Evolutionary conservation across 2,797 vertebrate genomes (phyloP), one percentile per base, ranked within the genome.

Genomic region (Avahi laniger): DNA sequence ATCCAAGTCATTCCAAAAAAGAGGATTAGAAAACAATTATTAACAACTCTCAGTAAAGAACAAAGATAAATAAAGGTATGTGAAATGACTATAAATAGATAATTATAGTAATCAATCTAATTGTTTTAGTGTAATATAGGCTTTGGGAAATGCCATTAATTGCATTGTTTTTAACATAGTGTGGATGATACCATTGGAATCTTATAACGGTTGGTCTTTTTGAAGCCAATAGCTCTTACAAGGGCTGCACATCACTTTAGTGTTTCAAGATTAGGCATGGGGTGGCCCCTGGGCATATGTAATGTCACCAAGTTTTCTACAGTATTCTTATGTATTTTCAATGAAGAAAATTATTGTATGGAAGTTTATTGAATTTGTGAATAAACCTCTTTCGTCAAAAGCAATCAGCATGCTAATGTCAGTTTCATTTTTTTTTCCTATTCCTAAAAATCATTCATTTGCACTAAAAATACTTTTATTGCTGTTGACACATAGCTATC

Each of bases 1-100:
- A 82, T 85, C 33, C 41, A 94, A 83, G 15, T 54, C 24, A 92
- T 92, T 78, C 38, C 72, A 94, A 94, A 95, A 24, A 3, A 80
- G 15, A 95, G 26, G 18, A 63, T 82, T 57, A 14, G 18, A 54
- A 33, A 67, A 84, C 73, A 70, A 43, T 89, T n/a, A 61, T 28
- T 69, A 52, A 28, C 33, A 81, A 43, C 4, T 79, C 18, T 94
- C 24, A 76, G 67, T 35, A 63, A 73, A 67, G 7, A 82, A 50
- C 26, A 85, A 4, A 67, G 33, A 10, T 67, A 61, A 63, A 22
- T 17, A 61, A 63, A 70, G 1, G 2, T 41, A 75, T 10, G 0
- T 91, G 7, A 91, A 81, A 88, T 88, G 48, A 5, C 7, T 79
- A 79, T 84, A 69, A 65, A 69, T 13, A 96, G 52, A 86, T 81